phyloP scores from a whole-genome alignment of 2,888 invertebrate genomes.

The Cryptocephalus moraei region DNA sequence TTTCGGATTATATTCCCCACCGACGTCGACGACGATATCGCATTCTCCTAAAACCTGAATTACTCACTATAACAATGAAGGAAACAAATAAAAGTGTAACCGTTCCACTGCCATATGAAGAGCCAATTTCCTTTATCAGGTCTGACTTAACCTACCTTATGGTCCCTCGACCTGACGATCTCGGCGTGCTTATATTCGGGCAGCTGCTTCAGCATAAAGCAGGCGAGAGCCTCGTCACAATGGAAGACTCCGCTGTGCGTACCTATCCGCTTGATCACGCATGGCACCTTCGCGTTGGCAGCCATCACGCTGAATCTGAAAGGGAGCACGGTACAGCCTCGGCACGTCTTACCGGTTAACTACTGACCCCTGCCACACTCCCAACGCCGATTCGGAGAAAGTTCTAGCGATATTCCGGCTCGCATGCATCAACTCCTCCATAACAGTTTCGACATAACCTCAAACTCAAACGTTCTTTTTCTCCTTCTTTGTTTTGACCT shows the following conservation, averaged over 20 bases:
- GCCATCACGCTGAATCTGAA: constrained; percentile 34
- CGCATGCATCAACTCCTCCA: constrained; percentile 9
- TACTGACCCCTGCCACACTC: constrained; percentile 17
- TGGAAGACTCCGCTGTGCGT: constrained; percentile 81
- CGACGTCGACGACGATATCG: constrained; percentile 94
- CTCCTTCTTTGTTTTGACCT: no score
- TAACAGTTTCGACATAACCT: constrained; percentile 8
- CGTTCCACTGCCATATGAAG: background rate
- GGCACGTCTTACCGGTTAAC: constrained; percentile 14
- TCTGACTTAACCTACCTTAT: constrained; percentile 33
- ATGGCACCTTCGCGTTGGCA: constrained; percentile 26
- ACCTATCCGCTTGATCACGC: constrained; percentile 45
- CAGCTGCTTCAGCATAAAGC: constrained; percentile 75
- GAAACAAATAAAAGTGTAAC: background rate
- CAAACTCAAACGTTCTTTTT: no score
- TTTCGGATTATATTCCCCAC: constrained; percentile 69
- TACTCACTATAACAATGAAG: constrained; percentile 1
- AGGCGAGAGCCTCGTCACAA: constrained; percentile 92
- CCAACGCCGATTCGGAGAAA: constrained; percentile 4
- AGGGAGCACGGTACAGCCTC: constrained; percentile 4
- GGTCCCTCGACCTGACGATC: constrained; percentile 61
- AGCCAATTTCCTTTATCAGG: no score
- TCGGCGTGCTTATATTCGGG: constrained; percentile 71
- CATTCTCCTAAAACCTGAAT: constrained; percentile 57
- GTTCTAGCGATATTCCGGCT: constrained; percentile 8